phyloP scores from a whole-genome alignment of 1,140 invertebrate genomes.

The Hyles vespertilio region DNA sequence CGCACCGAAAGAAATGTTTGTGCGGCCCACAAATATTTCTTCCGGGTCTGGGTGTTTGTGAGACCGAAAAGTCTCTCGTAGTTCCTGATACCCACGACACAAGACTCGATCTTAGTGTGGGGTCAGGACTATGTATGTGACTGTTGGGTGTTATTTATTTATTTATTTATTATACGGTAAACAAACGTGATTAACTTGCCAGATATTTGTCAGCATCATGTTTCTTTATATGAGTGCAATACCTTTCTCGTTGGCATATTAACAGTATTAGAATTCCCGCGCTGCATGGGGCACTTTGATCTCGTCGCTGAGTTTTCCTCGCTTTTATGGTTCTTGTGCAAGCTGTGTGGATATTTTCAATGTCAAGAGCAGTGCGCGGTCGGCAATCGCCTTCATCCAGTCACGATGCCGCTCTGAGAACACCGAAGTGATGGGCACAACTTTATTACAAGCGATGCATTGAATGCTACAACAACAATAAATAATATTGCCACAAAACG shows the following conservation, averaged over 20 bases:
- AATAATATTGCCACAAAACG: constrained; percentile 11
- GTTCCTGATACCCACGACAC: too few relatives aligned
- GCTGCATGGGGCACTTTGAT: constrained; percentile 12
- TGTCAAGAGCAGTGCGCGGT: constrained; percentile 6
- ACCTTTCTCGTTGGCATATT: constrained; percentile 13
- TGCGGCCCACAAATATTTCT: too few relatives aligned
- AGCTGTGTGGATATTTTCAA: constrained; percentile 4
- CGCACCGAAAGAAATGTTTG: too few relatives aligned
- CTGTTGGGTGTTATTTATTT: too few relatives aligned
- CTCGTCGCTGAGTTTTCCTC: neutral
- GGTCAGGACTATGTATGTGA: too few relatives aligned
- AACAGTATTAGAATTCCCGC: constrained; percentile 19
- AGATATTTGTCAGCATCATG: constrained; percentile 21
- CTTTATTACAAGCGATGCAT: constrained; percentile 3
- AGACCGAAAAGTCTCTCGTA: too few relatives aligned
- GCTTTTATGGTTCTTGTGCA: neutral
- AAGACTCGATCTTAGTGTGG: too few relatives aligned
- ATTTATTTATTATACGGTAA: too few relatives aligned
- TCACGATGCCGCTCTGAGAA: neutral
- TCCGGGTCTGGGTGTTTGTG: too few relatives aligned
- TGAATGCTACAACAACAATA: constrained; percentile 15
- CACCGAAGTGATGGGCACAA: constrained; percentile 3
- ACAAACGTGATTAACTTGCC: constrained; percentile 26
- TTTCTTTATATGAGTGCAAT: constrained; percentile 21
- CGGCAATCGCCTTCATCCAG: constrained; percentile 3